A percentile compares a stretch with the other conserved stretches of the same genome.
Evolutionary conservation across 2,113 vertebrate species (phyloP).

Genomic region (Eleginops maclovinus): DNA sequence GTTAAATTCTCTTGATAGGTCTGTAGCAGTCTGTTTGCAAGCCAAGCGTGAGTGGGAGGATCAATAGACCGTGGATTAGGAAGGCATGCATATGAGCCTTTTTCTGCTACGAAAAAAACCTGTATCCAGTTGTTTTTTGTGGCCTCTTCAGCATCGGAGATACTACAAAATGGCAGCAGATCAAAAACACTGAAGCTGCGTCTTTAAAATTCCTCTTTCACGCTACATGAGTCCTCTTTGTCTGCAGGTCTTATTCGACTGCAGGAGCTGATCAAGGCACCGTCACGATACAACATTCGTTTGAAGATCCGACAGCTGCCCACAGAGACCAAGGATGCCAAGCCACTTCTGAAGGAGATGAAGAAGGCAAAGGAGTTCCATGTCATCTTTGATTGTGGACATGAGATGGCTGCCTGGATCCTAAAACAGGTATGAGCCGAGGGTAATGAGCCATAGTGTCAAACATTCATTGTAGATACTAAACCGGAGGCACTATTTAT

Average conservation of each 20-base stretch:
- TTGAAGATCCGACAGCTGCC: conserved; percentile 98
- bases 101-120: conserved; percentile 65
- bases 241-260: conserved; percentile 95
- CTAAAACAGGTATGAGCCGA: conserved; percentile 90
- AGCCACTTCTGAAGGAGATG: conserved; percentile 98
- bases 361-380: conserved; percentile 98
- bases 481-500: neutral
- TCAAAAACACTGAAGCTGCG: conserved; percentile 59
- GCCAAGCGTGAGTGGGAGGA: conserved; percentile 73
- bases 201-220: conserved; percentile 59
- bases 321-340: conserved; percentile 96
- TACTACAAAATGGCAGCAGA: conserved; percentile 71
- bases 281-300: conserved; percentile 95
- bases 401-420: conserved; percentile 98
- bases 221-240: conserved; percentile 67
- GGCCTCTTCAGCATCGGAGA: conserved; percentile 49
- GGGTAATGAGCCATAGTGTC: conserved; percentile 24
- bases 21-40: conserved; percentile 62
- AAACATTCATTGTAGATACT: neutral
- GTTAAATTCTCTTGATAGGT: conserved; percentile 68
- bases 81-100: conserved; percentile 63
- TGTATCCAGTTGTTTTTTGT: conserved; percentile 45
- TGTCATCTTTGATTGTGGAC: conserved; percentile 97
- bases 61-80: conserved; percentile 72
- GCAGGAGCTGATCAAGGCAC: conserved; percentile 99